phyloP scores from a whole-genome alignment of 2,797 vertebrate genomes.

The Craterocephalus amniculus region DNA sequence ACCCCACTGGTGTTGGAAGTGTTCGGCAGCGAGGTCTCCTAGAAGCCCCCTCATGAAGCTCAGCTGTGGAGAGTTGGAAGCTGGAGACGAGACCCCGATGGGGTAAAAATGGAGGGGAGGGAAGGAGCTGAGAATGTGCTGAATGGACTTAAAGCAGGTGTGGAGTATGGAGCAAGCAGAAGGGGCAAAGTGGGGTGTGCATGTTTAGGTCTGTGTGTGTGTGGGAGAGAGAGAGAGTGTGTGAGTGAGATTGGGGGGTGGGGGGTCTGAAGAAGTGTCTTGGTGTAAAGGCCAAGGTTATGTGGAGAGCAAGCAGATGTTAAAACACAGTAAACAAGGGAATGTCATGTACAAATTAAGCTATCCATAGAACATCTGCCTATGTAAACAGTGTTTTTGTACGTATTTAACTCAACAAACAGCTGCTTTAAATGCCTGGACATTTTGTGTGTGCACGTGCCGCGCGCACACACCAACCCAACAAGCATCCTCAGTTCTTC shows the following conservation, averaged over 20 bases:
- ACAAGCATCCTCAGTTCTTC: constrained; percentile 73
- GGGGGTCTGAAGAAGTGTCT: constrained; percentile 52
- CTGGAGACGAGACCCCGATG: constrained; percentile 84
- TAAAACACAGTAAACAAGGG: constrained; percentile 63
- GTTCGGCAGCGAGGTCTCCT: constrained; percentile 96
- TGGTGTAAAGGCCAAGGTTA: constrained; percentile 49
- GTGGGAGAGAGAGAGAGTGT: constrained; percentile 9
- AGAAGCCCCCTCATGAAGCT: constrained; percentile 85
- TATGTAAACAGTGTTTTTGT: constrained; percentile 69
- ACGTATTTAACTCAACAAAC: constrained; percentile 77
- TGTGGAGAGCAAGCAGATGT: constrained; percentile 62
- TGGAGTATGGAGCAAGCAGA: constrained; percentile 30
- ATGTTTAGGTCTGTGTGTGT: constrained; percentile 5
- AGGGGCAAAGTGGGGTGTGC: constrained; percentile 32
- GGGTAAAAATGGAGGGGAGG: constrained; percentile 38
- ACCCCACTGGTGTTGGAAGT: constrained; percentile 96
- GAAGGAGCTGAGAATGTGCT: constrained; percentile 56
- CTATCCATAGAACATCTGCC: constrained; percentile 69
- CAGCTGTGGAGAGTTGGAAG: constrained; percentile 80
- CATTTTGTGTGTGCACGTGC: constrained; percentile 52
- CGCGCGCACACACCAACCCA: constrained; percentile 53
- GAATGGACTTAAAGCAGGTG: constrained; percentile 56
- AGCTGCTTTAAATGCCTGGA: constrained; percentile 78
- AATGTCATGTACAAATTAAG: constrained; percentile 63
- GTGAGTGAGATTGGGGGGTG: too few species aligned